Evolutionary conservation across 2,797 vertebrate species (phyloP).

Genomic region (Acropternis orthonyx): DNA sequence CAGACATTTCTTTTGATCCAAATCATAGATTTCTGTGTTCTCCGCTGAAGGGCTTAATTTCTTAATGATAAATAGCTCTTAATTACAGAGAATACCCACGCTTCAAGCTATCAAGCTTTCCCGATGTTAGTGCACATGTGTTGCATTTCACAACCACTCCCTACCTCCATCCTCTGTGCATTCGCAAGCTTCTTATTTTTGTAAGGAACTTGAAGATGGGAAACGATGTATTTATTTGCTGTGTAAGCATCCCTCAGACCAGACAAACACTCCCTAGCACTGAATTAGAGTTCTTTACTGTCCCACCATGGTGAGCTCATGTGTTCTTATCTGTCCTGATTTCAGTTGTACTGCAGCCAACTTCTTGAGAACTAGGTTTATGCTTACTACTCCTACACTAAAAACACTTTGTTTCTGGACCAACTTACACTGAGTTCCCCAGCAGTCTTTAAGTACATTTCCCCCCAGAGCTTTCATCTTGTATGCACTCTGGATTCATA

Average conservation of each 20-base stretch:
- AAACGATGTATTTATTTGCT: neutral
- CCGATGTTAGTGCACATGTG: too few relatives aligned
- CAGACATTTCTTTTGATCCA: neutral
- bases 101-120: neutral
- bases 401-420: neutral
- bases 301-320: neutral
- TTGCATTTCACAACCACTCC: neutral
- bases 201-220: neutral
- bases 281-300: neutral
- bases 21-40: neutral
- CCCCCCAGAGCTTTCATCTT: neutral
- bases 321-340: neutral
- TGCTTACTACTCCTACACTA: neutral
- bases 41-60: neutral
- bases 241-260: neutral
- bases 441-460: neutral
- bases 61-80: neutral
- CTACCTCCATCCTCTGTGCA: fast-evolving
- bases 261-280: neutral
- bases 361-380: neutral
- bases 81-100: fast-evolving
- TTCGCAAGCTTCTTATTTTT: neutral
- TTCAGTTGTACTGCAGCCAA: neutral
- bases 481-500: neutral
- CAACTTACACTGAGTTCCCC: neutral